Percentiles rank a stretch among this genome's conserved stretches.
Conservation (phyloP, 2,888 invertebrate genomes). For the Mantis religiosa region DNA sequence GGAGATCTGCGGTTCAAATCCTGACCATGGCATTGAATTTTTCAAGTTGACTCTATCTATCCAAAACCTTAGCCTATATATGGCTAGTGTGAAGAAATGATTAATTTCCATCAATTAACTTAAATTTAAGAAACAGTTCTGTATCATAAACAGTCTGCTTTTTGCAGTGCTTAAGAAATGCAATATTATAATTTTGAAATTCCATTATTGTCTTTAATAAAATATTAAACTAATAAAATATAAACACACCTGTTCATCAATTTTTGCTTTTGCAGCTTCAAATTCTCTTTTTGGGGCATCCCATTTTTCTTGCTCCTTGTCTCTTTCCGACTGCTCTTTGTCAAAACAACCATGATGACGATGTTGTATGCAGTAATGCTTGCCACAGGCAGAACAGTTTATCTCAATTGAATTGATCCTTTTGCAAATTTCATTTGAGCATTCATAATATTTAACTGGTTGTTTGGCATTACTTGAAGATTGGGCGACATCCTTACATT, state of each 20-base stretch:
- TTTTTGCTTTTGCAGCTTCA: slow-evolving; percentile 56
- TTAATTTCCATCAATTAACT: too few species aligned
- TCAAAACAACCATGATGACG: slow-evolving; percentile 48
- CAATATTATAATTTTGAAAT: too few species aligned
- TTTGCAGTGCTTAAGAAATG: too few species aligned
- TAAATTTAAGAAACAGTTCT: too few species aligned
- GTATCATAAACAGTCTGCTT: too few species aligned
- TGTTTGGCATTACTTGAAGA: slow-evolving; percentile 36
- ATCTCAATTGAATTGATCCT: slow-evolving; percentile 60
- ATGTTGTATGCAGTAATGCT: slow-evolving; percentile 68
- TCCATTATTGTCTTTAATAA: too few species aligned
- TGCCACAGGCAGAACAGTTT: slow-evolving; percentile 59
- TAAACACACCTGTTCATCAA: slow-evolving; percentile 55
- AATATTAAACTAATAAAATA: not conserved
- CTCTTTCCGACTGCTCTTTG: slow-evolving; percentile 45
- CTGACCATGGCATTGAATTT: too few species aligned
- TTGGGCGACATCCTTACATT: slow-evolving; percentile 43
- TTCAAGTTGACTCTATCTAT: too few species aligned
- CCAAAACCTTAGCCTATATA: too few species aligned
- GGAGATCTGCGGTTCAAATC: too few species aligned
- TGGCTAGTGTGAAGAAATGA: too few species aligned
- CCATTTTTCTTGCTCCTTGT: slow-evolving; percentile 52
- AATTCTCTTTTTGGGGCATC: slow-evolving; percentile 59
- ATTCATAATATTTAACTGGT: slow-evolving; percentile 50
- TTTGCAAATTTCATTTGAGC: slow-evolving; percentile 56